phyloP scores from a whole-genome alignment of 2,113 vertebrate genomes.

The Recurvirostra avosetta region DNA sequence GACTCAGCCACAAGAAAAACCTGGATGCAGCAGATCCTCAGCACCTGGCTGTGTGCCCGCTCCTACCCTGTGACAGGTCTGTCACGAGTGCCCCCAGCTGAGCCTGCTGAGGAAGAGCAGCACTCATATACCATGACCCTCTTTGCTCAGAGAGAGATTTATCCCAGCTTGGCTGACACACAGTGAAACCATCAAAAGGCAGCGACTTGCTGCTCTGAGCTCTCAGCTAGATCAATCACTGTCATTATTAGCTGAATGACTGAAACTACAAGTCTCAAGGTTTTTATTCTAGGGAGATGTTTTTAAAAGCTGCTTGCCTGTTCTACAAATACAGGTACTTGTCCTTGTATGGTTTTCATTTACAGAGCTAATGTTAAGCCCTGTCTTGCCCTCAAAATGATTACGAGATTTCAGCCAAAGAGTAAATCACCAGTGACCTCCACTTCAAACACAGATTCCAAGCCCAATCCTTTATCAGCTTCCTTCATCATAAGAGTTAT shows the following conservation, averaged over 20 bases:
- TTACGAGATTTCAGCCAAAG: background rate
- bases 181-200: background rate
- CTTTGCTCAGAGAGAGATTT: background rate
- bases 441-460: background rate
- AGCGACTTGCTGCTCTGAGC: background rate
- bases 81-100: background rate
- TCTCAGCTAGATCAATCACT: background rate
- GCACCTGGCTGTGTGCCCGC: background rate
- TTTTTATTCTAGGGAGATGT: background rate
- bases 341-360: background rate
- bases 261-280: background rate
- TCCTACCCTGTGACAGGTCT: background rate
- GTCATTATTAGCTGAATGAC: background rate
- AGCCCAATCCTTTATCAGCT: background rate
- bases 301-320: background rate
- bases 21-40: background rate
- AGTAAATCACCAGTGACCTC: background rate
- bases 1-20: background rate
- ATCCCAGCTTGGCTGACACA: background rate
- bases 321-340: background rate
- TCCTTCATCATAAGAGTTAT: background rate
- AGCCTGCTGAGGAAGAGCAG: background rate
- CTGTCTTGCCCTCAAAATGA: background rate
- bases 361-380: background rate
- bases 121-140: background rate